Evolutionary conservation across 2,113 vertebrate genomes (phyloP).

Genomic region (Myotis davidii): DNA sequence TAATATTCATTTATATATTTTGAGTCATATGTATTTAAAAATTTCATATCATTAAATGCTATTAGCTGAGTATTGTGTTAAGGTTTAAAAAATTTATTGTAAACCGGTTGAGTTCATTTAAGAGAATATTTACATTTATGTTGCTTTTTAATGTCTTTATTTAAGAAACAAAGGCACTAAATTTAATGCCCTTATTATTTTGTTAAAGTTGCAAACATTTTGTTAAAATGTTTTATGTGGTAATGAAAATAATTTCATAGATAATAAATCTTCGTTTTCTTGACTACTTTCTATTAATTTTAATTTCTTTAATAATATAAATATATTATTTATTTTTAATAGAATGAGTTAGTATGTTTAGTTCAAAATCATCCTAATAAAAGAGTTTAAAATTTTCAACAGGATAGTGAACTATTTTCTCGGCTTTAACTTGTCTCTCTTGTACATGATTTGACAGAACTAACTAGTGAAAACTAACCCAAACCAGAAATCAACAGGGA

Average conservation of each 20-base stretch:
- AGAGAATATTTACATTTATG: neutral
- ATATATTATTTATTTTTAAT: conserved; percentile 33
- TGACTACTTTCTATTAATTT: conserved; percentile 46
- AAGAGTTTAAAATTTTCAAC: conserved; percentile 73
- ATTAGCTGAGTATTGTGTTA: conserved; percentile 18
- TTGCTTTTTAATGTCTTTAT: neutral
- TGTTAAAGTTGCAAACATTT: conserved; percentile 50
- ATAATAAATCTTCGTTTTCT: conserved; percentile 1
- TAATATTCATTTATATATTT: conserved; percentile 49
- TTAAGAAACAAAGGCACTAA: conserved; percentile 11
- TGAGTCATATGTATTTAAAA: conserved; percentile 19
- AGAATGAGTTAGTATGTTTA: neutral
- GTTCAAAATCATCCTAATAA: conserved; percentile 76
- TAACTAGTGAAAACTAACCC: conserved; percentile 78
- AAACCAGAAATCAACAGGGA: conserved; percentile 72
- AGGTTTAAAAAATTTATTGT: conserved; percentile 18
- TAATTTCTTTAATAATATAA: conserved; percentile 38
- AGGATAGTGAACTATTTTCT: conserved; percentile 66
- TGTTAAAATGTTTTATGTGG: conserved; percentile 53
- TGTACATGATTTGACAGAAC: conserved; percentile 78
- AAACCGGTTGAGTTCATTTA: conserved; percentile 13
- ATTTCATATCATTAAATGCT: conserved; percentile 30
- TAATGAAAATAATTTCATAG: conserved; percentile 21
- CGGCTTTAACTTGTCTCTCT: conserved; percentile 69
- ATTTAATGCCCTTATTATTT: conserved; percentile 20